phyloP scores from a whole-genome alignment of 2,113 vertebrate genomes.

The Triplophysa dalaica region DNA sequence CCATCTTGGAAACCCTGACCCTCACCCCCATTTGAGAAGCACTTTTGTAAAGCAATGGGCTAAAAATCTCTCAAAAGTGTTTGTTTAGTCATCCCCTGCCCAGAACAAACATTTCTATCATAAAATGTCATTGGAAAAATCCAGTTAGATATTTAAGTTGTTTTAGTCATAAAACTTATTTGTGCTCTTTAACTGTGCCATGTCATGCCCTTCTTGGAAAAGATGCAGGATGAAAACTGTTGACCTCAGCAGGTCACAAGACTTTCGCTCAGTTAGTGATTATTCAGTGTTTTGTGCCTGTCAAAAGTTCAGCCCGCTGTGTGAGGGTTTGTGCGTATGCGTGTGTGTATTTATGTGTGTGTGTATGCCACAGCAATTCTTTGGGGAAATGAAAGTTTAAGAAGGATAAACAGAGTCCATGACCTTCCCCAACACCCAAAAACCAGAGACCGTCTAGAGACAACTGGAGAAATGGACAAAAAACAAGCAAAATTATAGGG shows the following conservation, averaged over 20 bases:
- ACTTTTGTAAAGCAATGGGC: too few species aligned
- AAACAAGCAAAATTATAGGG: constrained; percentile 4
- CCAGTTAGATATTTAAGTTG: neutral
- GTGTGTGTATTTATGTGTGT: constrained; percentile 44
- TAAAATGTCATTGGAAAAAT: too few species aligned
- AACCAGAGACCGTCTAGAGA: constrained; percentile 25
- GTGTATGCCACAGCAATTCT: constrained; percentile 50
- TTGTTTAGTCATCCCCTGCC: too few species aligned
- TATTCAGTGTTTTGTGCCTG: constrained; percentile 1
- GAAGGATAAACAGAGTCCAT: constrained; percentile 46
- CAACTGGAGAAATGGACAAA: neutral
- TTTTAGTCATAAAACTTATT: neutral
- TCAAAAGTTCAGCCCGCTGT: constrained; percentile 7
- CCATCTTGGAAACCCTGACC: too few species aligned
- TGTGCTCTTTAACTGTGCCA: neutral
- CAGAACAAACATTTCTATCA: too few species aligned
- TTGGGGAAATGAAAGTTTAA: constrained; percentile 54
- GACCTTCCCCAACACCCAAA: constrained; percentile 47
- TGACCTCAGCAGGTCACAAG: neutral
- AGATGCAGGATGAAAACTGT: neutral
- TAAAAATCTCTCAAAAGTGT: too few species aligned
- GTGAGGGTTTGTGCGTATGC: neutral
- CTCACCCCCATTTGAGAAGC: too few species aligned
- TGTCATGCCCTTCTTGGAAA: neutral
- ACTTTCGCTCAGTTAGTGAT: neutral